Evolutionary conservation across 2,113 vertebrate genomes (phyloP), one percentile per base, ranked within the genome.

Genomic region (Prunella himalayana): DNA sequence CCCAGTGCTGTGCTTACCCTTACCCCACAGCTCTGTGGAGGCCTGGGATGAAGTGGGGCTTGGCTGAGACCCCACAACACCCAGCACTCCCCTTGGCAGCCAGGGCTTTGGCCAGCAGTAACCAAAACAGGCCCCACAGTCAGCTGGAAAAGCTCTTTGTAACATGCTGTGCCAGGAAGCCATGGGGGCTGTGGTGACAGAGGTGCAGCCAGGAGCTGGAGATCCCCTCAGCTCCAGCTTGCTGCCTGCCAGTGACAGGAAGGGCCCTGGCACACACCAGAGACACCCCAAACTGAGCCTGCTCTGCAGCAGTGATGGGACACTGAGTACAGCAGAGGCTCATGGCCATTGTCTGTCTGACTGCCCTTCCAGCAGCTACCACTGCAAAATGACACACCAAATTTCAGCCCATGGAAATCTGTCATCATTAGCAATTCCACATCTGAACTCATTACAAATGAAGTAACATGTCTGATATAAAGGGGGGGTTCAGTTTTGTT

Each of bases 171-270:
- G 56, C 59, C 82, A 56, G 45, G 64, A 3, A 35, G 59, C 49
- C 3, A 0, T 0, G 0, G 59, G 41, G 37, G 59, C 59, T 57
- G 11, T 2, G 1, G 12, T 22, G 20, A 19, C 53, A 76, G 33
- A 22, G 27, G 42, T 4, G 4, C 10, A 28, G 71, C 8, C 4
- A 4, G 69, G 50, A 31, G 8, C 3, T 24, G 35, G 24, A 56
- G 44, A 47, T 8, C 4, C 41, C 28, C 49, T n/a, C 33, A 37
- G 56, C 49, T 71, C 64, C 50, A n/a, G 0, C 9, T 16, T 28
- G 10, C n/a, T 27, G 31, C 13, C 31, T 79, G 53, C 28, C 37
- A 54, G 47, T 19, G 47, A 21, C 63, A 66, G 47, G 30, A 37
- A 28, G 6, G 25, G 41, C 20, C 50, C 31, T 4, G 8, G 61